A percentile compares a stretch with the other conserved stretches of the same genome.
Evolutionary conservation across 2,797 vertebrate species (phyloP).

Genomic region (Fringilla coelebs): DNA sequence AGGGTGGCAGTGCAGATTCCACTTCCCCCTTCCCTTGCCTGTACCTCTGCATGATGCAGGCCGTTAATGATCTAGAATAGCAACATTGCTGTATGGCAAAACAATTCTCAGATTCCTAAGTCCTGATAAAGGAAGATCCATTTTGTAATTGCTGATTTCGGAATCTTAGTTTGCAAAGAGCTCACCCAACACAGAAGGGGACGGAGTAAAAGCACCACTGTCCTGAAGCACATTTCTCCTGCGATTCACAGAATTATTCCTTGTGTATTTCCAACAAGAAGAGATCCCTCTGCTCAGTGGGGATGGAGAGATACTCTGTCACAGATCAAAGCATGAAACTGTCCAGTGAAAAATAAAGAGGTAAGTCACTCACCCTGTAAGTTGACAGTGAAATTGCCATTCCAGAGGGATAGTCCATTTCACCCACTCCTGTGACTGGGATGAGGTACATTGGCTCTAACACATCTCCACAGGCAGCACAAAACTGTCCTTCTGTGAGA

Average conservation of each 20-base stretch:
- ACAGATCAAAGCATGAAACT: background rate
- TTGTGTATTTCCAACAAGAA: fast-evolving
- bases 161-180: background rate
- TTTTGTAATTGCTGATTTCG: background rate
- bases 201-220: background rate
- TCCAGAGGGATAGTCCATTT: background rate
- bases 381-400: fast-evolving
- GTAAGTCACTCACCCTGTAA: background rate
- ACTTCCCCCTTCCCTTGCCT: background rate
- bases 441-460: fast-evolving
- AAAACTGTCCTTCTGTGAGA: background rate
- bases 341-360: fast-evolving
- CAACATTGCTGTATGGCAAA: background rate
- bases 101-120: background rate
- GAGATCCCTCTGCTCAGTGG: fast-evolving
- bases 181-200: background rate
- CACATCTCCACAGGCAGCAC: background rate
- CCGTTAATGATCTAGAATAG: background rate
- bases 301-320: background rate
- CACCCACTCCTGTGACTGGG: background rate
- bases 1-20: background rate
- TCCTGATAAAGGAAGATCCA: background rate
- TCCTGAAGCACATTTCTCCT: background rate
- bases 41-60: background rate
- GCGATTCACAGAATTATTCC: background rate